phyloP scores from a whole-genome alignment of 2,888 invertebrate species.

The Acleris literana region DNA sequence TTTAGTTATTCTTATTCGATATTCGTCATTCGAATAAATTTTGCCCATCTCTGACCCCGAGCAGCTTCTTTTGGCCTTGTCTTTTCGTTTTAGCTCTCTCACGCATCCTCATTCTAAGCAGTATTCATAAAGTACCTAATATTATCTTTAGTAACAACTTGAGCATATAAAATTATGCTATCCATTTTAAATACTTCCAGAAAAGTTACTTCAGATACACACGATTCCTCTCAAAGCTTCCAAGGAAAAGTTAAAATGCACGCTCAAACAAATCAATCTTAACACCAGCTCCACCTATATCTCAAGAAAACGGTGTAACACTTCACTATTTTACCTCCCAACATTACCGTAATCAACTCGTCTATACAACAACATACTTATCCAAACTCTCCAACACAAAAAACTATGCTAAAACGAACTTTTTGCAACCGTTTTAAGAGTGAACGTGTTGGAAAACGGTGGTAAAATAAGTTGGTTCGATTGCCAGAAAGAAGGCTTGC shows the following conservation, averaged over 20 bases:
- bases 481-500: conserved; percentile 46
- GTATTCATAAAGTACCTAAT: too few relatives aligned
- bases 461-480: conserved; percentile 43
- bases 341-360: conserved; percentile 67
- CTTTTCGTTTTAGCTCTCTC: too few relatives aligned
- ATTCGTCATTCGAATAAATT: too few relatives aligned
- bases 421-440: conserved; percentile 16
- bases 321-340: conserved; percentile 58
- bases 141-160: too few relatives aligned
- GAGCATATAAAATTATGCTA: too few relatives aligned
- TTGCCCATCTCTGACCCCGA: too few relatives aligned
- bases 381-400: background rate
- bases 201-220: too few relatives aligned
- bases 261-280: conserved; percentile 27
- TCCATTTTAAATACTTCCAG: too few relatives aligned
- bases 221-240: background rate
- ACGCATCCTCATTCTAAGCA: too few relatives aligned
- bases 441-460: conserved; percentile 24
- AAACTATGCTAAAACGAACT: conserved; percentile 32
- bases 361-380: conserved; percentile 41
- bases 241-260: conserved; percentile 4
- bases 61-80: too few relatives aligned
- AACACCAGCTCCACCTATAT: conserved; percentile 35
- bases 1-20: too few relatives aligned
- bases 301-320: conserved; percentile 49